Evolutionary conservation across 2,113 vertebrate genomes (phyloP), one percentile per base, ranked within the genome.

Genomic region (Solea senegalensis): DNA sequence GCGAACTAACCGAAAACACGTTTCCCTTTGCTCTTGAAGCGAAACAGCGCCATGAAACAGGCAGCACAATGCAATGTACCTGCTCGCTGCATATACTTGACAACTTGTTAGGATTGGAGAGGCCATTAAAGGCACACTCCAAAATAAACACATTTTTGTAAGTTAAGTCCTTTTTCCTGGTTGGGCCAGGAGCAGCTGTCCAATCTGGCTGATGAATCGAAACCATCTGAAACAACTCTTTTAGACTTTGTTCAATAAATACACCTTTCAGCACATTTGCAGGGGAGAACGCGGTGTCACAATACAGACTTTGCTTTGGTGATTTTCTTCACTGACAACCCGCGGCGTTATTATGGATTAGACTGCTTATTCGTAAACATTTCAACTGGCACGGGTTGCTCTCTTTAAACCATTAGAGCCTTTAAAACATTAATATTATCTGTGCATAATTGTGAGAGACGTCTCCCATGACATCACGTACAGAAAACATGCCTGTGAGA

Each of bases 181-280:
- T 81, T 88, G 93, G 95, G 96, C 93, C 92, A 94, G 91, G 93
- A 96, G 93, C 96, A 97, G 96, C 96, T 97, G 95, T 94, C 90
- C 86, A 91, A 94, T 89, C 92, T 90, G 90, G 93, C 91, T 91
- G 91, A 96, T 91, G 91, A 97, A 97, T 95, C 92, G 82, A 94
- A 97, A 96, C 95, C 96, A 98, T 96, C 95, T 97, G 96, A 96
- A 96, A 95, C 93, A 95, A 96, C 94, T 95, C 93, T 93, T 91
- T 88, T 72, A 93, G 91, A 90, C 82, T 90, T 92, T 94, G 92
- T 94, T 91, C 93, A 95, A 96, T 95, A 97, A 96, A 96, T 96
- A 95, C 92, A 94, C 89, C 93, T 97, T 95, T 96, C 94, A 96
- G 94, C 94, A 92, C 92, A 11, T 91, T 93, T 85, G 65, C 50